Percentiles rank a stretch among this genome's conserved stretches.
Evolutionary conservation across 2,113 vertebrate genomes (phyloP).

Genomic region (Psittacara wagleri): DNA sequence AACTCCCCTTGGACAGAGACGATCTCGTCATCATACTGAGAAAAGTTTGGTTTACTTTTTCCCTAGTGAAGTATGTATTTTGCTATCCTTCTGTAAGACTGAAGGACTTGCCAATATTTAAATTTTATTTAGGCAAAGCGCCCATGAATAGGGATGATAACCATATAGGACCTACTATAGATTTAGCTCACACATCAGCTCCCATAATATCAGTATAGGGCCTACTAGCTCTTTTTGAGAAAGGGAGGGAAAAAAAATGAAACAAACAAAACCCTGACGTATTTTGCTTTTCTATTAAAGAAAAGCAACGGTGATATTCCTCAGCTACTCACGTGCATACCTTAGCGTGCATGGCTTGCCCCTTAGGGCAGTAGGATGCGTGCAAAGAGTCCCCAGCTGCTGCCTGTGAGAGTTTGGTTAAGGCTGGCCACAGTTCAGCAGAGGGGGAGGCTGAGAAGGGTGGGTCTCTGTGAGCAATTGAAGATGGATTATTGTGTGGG

Average conservation of each 20-base stretch:
- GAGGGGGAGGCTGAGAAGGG: neutral
- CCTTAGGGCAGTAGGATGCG: neutral
- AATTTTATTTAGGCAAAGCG: neutral
- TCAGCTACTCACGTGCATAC: neutral
- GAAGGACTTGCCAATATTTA: neutral
- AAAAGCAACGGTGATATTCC: neutral
- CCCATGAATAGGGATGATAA: neutral
- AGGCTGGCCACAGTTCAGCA: neutral
- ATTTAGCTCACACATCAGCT: neutral
- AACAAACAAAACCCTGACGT: neutral
- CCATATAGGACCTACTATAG: neutral
- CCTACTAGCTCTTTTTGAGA: neutral
- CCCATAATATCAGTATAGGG: neutral
- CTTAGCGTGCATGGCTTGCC: neutral
- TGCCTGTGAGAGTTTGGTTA: neutral
- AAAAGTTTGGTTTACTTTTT: neutral
- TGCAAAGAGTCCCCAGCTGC: neutral
- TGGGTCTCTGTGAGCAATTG: neutral
- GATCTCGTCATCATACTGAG: neutral
- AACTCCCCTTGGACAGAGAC: neutral
- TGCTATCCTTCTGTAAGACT: neutral
- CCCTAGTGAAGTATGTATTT: neutral
- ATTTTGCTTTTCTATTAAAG: neutral
- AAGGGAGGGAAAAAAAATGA: rapidly evolving
- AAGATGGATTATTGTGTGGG: neutral